Evolutionary conservation across 2,113 vertebrate species (phyloP), one percentile per base, ranked within the genome.

Genomic region (Silurus asotus): DNA sequence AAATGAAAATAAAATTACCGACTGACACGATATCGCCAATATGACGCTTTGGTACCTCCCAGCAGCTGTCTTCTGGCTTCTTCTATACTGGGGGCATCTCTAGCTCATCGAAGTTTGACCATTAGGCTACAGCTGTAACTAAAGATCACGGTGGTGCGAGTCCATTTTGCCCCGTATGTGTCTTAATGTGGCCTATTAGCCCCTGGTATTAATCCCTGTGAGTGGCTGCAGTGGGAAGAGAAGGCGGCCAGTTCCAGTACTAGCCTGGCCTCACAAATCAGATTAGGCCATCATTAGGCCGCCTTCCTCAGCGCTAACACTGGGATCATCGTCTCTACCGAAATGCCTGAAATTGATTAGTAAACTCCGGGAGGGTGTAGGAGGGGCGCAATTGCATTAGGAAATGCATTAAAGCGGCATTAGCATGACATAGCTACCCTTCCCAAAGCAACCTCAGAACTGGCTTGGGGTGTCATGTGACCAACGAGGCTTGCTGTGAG

Each of bases 341-440:
- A 95, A 95, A 95, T 93, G 94, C 91, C 92, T 91, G 92, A 95
- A 95, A 95, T 91, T 93, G 94, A 95, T 94, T 95, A 94, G 94
- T 88, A 79, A 70, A 82, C 90, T 89, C 94, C 94, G 88, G 91
- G 92, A 89, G 17, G 20, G 92, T 90, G 91, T 91, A 90, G 93
- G 92, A 84, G 84, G 89, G 91, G 92, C 92, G 89, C 92, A 94
- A 94, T 94, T 90, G 90, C 90, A 95, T 95, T 94, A 94, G 93
- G 93, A 95, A 96, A 96, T 90, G 87, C 93, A 94, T 94, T 96
- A 96, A 95, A 96, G 93, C 95, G 93, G 91, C 96, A 98, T 98
- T 98, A 97, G 94, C 91, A 88, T 93, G 88, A 92, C 96, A 95
- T 92, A 94, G 94, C 94, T 93, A 94, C 90, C 87, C 92, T 92